Evolutionary conservation across 2,888 invertebrate genomes (phyloP).

Genomic region (Hypena proboscidalis): DNA sequence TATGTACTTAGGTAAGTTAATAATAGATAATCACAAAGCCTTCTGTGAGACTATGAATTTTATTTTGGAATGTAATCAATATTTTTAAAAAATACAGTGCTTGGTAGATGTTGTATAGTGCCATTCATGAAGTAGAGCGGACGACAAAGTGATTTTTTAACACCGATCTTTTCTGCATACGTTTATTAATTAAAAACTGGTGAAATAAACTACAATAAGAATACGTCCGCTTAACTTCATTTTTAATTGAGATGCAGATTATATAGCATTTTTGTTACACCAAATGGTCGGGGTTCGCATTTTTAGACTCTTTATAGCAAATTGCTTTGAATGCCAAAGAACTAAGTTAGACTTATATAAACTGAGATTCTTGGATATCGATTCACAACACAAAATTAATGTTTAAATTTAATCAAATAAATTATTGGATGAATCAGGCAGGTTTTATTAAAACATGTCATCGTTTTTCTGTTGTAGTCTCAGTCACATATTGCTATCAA

Average conservation of each 20-base stretch:
- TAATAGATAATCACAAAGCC: constrained; percentile 50
- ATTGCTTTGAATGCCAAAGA: constrained; percentile 53
- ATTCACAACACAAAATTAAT: constrained; percentile 29
- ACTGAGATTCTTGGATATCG: constrained; percentile 27
- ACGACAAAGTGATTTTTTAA: not conserved
- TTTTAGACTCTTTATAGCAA: constrained; percentile 29
- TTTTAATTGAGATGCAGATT: constrained; percentile 16
- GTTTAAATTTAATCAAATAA: too few species aligned
- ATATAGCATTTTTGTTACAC: constrained; percentile 22
- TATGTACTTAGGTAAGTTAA: constrained; percentile 54
- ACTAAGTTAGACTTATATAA: constrained; percentile 42
- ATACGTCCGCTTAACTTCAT: constrained; percentile 7
- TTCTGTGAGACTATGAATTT: constrained; percentile 50
- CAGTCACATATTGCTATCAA: too few species aligned
- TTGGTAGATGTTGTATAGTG: constrained; percentile 45
- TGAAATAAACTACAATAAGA: not conserved
- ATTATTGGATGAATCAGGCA: too few species aligned
- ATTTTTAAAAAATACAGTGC: constrained; percentile 35
- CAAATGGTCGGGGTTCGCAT: constrained; percentile 20
- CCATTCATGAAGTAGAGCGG: constrained; percentile 22
- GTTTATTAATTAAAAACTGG: not conserved
- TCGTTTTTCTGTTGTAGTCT: too few species aligned
- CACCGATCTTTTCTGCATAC: not conserved
- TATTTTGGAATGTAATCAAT: constrained; percentile 33
- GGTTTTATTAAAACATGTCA: too few species aligned